Percentiles rank a stretch among this genome's conserved stretches.
Evolutionary conservation across 2,888 invertebrate genomes (phyloP).

Genomic region (Patella depressa): DNA sequence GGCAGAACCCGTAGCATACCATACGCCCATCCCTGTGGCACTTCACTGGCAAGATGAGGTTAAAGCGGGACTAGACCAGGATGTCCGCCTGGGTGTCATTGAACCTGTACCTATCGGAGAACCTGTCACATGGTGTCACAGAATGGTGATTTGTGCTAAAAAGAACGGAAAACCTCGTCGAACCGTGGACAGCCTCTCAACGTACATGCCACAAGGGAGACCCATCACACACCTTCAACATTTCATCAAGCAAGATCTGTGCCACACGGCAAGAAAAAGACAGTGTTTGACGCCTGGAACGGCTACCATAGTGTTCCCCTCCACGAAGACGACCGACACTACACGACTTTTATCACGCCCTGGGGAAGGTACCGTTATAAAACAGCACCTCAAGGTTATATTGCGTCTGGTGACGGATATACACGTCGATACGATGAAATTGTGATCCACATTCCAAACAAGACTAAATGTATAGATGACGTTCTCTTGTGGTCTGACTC

Average conservation of each 20-base stretch:
- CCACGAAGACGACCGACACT: conserved; percentile 36
- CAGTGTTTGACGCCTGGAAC: conserved; percentile 32
- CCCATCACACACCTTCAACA: conserved; percentile 43
- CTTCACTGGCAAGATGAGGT: conserved; percentile 51
- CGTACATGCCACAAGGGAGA: conserved; percentile 38
- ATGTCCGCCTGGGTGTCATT: conserved; percentile 45
- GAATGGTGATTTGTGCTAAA: conserved; percentile 39
- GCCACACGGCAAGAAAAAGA: conserved; percentile 30
- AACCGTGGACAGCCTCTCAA: conserved; percentile 52
- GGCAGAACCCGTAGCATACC: conserved; percentile 45
- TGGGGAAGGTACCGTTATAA: conserved; percentile 43
- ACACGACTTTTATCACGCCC: conserved; percentile 40
- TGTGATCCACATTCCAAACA: conserved; percentile 46
- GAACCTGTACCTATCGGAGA: conserved; percentile 43
- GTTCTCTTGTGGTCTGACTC: conserved; percentile 38
- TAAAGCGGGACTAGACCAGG: conserved; percentile 48
- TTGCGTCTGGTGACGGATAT: conserved; percentile 41
- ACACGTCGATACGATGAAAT: conserved; percentile 47
- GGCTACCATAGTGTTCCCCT: conserved; percentile 32
- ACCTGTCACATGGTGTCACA: conserved; percentile 50
- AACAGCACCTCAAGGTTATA: conserved; percentile 27
- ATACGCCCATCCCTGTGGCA: conserved; percentile 54
- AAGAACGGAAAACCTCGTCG: conserved; percentile 44
- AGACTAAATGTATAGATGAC: conserved; percentile 26
- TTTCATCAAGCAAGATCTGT: conserved; percentile 49